Percentiles rank a stretch among this genome's conserved stretches.
These are phyloP conservation scores for Apodemia zela DNA, from an alignment of 2,888 invertebrate species.

Conservation along the genomic window DNA sequence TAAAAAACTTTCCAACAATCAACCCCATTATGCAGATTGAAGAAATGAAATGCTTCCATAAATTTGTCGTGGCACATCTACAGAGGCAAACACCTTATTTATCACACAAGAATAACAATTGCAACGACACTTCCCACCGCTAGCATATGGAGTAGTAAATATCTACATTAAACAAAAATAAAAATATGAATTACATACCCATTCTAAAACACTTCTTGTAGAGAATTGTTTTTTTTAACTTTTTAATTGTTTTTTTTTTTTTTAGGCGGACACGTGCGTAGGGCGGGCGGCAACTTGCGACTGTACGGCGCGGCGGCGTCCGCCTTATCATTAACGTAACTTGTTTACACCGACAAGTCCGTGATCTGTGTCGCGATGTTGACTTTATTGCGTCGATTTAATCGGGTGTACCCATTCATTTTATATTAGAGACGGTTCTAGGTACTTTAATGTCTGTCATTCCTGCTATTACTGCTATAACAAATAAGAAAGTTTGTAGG, in stretches of 20 bases:
- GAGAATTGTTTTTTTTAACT: constrained; percentile 17
- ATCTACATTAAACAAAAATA: background rate
- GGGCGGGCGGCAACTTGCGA: constrained; percentile 68
- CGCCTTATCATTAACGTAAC: constrained; percentile 62
- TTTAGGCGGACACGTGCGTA: constrained; percentile 22
- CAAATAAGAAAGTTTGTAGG: too few relatives aligned
- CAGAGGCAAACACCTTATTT: constrained; percentile 30
- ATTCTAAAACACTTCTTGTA: constrained; percentile 31
- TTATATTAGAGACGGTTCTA: constrained; percentile 7
- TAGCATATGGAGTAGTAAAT: constrained; percentile 30
- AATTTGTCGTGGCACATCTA: constrained; percentile 42
- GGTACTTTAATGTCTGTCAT: too few relatives aligned
- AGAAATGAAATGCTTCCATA: constrained; percentile 34
- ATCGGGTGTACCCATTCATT: constrained; percentile 37
- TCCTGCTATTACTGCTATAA: too few relatives aligned
- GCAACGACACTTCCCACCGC: background rate
- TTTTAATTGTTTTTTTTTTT: constrained; percentile 11
- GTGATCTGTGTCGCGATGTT: constrained; percentile 61
- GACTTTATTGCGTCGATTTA: constrained; percentile 40
- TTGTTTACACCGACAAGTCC: constrained; percentile 60
- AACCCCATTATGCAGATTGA: constrained; percentile 51
- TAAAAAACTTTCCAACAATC: constrained; percentile 33
- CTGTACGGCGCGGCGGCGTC: constrained; percentile 50
- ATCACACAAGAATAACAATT: background rate
- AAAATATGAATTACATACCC: constrained; percentile 39